A percentile compares a stretch with the other conserved stretches of the same genome.
Conservation (phyloP, 2,113 vertebrate genomes). For the Toxotes jaculatrix region DNA sequence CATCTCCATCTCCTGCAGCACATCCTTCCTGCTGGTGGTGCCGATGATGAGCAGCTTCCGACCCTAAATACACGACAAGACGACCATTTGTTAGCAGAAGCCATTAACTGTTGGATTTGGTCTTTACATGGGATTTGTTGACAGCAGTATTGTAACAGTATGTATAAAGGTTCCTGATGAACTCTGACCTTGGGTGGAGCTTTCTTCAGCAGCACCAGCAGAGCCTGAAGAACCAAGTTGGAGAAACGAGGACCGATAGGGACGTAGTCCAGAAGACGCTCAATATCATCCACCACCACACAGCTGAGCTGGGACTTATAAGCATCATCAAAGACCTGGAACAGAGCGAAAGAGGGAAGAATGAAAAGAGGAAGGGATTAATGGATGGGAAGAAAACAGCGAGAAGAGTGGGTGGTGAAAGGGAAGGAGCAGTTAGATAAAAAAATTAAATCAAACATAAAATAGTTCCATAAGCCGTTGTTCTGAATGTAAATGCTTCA, state of each 20-base stretch:
- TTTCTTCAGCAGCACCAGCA: slow-evolving; percentile 97
- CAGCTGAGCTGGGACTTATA: slow-evolving; percentile 99
- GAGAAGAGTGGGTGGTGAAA: neutral
- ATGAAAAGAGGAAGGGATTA: neutral
- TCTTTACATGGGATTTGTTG: no score
- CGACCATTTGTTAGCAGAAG: no score
- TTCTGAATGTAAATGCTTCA: neutral
- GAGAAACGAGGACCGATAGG: slow-evolving; percentile 98
- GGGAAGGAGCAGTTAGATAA: neutral
- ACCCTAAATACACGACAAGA: slow-evolving; percentile 81
- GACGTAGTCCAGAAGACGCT: slow-evolving; percentile 96
- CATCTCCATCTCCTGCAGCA: slow-evolving; percentile 99
- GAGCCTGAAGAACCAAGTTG: slow-evolving; percentile 95
- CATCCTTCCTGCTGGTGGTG: slow-evolving; percentile 97
- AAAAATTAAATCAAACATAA: neutral
- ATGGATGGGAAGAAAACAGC: neutral
- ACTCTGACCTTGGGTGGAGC: slow-evolving; percentile 90
- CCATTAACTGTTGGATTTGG: no score
- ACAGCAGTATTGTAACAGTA: neutral
- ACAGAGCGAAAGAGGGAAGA: neutral
- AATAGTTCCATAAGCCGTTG: neutral
- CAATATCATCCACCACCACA: slow-evolving; percentile 97
- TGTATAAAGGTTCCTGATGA: neutral
- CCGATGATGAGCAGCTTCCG: slow-evolving; percentile 98
- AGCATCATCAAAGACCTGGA: slow-evolving; percentile 96